A percentile compares a stretch with the other conserved stretches of the same genome.
phyloP scores from a whole-genome alignment of 2,113 vertebrate genomes.

The Nicator chloris region DNA sequence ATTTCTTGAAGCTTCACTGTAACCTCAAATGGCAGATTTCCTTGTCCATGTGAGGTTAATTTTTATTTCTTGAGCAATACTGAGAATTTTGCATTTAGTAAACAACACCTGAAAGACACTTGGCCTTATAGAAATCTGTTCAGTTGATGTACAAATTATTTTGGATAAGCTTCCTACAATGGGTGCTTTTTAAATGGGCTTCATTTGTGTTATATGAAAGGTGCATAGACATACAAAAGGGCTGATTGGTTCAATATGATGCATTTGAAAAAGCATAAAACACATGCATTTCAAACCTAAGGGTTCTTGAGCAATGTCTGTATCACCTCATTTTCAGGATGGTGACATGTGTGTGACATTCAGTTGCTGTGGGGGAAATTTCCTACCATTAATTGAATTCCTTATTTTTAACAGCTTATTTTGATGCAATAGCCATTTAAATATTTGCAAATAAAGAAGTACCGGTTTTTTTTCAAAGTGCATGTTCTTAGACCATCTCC shows the following conservation, averaged over 20 bases:
- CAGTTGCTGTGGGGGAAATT: background rate
- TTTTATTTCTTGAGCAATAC: background rate
- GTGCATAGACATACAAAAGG: background rate
- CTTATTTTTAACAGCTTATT: background rate
- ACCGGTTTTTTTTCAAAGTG: too few relatives aligned
- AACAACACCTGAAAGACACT: background rate
- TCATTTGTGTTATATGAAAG: background rate
- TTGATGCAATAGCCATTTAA: background rate
- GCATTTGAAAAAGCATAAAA: background rate
- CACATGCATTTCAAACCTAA: background rate
- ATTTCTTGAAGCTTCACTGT: background rate
- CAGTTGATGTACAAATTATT: background rate
- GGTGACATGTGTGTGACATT: background rate
- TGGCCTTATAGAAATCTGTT: background rate
- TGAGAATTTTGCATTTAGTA: background rate
- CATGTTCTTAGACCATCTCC: background rate
- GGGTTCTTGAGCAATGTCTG: background rate
- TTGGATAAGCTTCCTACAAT: background rate
- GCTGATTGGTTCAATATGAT: background rate
- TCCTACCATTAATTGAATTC: background rate
- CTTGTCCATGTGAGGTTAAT: background rate
- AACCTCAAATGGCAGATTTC: background rate
- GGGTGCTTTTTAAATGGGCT: background rate
- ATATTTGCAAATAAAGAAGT: background rate
- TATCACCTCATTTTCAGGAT: background rate